A percentile compares a stretch with the other conserved stretches of the same genome.
Conservation (phyloP, 2,113 vertebrate genomes). For the Tichodroma muraria region DNA sequence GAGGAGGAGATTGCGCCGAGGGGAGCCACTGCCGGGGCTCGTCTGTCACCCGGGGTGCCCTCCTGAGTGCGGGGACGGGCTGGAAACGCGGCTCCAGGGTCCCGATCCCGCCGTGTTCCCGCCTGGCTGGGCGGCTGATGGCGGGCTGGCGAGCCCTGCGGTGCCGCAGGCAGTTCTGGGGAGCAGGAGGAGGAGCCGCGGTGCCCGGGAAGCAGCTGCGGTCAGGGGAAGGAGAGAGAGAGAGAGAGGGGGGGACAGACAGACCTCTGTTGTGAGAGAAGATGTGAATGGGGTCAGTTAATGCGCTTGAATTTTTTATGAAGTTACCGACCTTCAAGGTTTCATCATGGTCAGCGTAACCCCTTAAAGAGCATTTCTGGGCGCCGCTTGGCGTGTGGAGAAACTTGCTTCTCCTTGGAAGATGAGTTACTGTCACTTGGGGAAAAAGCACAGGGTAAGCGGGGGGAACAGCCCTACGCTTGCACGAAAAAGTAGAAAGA, state of each 20-base stretch:
- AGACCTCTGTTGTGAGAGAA: background rate
- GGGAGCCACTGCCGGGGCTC: rapidly evolving
- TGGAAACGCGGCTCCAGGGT: background rate
- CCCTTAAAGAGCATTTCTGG: background rate
- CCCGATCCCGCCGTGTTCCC: rapidly evolving
- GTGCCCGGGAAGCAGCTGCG: background rate
- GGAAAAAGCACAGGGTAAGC: rapidly evolving
- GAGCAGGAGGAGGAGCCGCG: background rate
- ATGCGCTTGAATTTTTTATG: background rate
- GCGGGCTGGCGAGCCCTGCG: background rate
- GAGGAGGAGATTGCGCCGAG: background rate
- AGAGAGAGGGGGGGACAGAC: background rate
- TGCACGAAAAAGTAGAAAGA: background rate
- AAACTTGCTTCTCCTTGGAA: background rate
- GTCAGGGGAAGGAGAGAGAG: background rate
- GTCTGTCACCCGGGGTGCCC: rapidly evolving
- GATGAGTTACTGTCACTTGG: background rate
- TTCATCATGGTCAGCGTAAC: background rate
- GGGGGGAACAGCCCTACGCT: background rate
- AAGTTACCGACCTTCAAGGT: background rate
- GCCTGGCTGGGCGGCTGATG: background rate
- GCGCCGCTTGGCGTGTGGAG: background rate
- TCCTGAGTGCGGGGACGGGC: too few relatives aligned
- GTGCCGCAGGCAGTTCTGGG: background rate
- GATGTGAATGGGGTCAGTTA: background rate